Evolutionary conservation across 2,797 vertebrate genomes (phyloP), one percentile per base, ranked within the genome.

Genomic region (Glyptemys insculpta): DNA sequence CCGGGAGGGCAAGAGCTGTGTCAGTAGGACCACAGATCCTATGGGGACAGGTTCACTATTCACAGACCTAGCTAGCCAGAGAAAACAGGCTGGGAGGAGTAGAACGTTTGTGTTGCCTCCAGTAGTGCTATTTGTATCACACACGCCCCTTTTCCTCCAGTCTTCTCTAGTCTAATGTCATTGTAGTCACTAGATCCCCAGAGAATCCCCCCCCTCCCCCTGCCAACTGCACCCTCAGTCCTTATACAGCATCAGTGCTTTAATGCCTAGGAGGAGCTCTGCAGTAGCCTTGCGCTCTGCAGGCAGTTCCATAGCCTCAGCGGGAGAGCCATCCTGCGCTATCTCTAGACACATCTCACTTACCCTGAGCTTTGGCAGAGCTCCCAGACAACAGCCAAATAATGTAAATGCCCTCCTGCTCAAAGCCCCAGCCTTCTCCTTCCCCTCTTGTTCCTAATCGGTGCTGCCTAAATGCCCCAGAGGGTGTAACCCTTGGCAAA

Each of bases 351-450:
- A 57, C 47, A 79, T 79, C 85, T 83, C 49, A 8, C 47, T 49
- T 78, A 49, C 6, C 44, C 44, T 49, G 25, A 49, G 41, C 44
- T 78, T 87, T 83, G 72, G 72, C 85, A 87, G 68, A 49, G 31
- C 72, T 83, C 90, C 79, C 85, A 83, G 80, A 62, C 85, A 87
- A 79, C 62, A 91, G 78, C 56, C 78, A 79, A 74, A 81, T 37
- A 47, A 87, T 79, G 53, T 78, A 87, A 91, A 87, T 65, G 56
- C 47, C 49, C 68, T 83, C 62, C 49, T 87, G 85, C 53, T 83
- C 62, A 91, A 91, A 87, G 53, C 19, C 44, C 52, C 37, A 86
- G 54, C 79, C 86, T 83, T 91, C 79, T 62, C 79, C 62, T 44
- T 29, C 53, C 56, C 18, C 29, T 65, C 79, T 83, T 29, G 59